A percentile compares a stretch with the other conserved stretches of the same genome.
Conservation (phyloP, 1,140 invertebrate species). For the Listronotus oregonensis region DNA sequence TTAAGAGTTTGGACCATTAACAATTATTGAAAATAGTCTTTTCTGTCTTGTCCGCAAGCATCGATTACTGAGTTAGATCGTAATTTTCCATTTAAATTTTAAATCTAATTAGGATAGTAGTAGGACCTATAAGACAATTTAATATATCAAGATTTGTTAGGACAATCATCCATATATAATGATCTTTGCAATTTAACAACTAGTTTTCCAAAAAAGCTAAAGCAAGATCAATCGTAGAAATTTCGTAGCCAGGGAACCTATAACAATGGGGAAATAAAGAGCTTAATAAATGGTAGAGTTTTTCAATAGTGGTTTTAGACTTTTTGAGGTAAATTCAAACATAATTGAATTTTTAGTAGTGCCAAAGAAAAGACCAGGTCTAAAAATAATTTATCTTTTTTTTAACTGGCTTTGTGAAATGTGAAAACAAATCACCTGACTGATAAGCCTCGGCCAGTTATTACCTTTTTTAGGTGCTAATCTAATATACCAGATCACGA, state of each 20-base stretch:
- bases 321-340: too few relatives aligned
- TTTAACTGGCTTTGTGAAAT: too few relatives aligned
- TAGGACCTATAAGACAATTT: conserved; percentile 2
- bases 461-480: too few relatives aligned
- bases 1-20: too few relatives aligned
- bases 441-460: too few relatives aligned
- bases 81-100: conserved; percentile 5
- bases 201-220: conserved; percentile 3
- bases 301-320: too few relatives aligned
- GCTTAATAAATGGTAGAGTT: neutral
- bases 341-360: too few relatives aligned
- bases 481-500: too few relatives aligned
- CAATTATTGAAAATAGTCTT: neutral
- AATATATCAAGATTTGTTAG: conserved; percentile 34
- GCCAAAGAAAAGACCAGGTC: too few relatives aligned
- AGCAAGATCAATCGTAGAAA: conserved; percentile 5
- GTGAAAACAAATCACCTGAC: too few relatives aligned
- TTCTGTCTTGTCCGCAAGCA: neutral
- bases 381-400: too few relatives aligned
- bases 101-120: neutral
- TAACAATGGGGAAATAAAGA: too few relatives aligned
- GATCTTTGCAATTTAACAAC: conserved; percentile 8
- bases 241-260: neutral
- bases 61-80: neutral
- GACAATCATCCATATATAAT: conserved; percentile 30